phyloP scores from a whole-genome alignment of 1,140 invertebrate species.

The Potamilus streckersoni region DNA sequence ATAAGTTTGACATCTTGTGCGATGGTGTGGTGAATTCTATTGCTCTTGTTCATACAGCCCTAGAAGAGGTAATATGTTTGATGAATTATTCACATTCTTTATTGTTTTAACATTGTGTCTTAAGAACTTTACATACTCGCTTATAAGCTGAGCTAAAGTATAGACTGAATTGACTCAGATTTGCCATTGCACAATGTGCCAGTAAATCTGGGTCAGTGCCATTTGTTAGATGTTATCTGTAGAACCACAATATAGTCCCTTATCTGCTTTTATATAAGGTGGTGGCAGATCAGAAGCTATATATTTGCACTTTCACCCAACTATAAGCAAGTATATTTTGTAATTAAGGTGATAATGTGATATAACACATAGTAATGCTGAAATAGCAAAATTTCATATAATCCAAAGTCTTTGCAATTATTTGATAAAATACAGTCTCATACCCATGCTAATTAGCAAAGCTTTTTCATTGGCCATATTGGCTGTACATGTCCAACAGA shows the following conservation, averaged over 20 bases:
- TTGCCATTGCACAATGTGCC: no score
- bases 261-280: no score
- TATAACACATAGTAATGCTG: background rate
- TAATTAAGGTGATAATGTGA: background rate
- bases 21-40: slow-evolving; percentile 61
- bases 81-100: slow-evolving; percentile 1
- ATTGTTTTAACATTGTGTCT: background rate
- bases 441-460: background rate
- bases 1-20: slow-evolving; percentile 65
- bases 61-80: slow-evolving; percentile 53
- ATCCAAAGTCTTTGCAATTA: background rate
- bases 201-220: no score
- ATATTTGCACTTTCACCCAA: no score
- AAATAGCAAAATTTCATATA: background rate
- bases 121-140: no score
- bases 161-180: no score
- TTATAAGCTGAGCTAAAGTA: no score
- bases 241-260: no score
- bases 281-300: no score
- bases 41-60: slow-evolving; percentile 54
- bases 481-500: no score
- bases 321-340: no score
- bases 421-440: background rate
- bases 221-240: no score
- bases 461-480: background rate